Evolutionary conservation across 92 coral and sea anemone species (phyloP).

Genomic region (Desmophyllum pertusum): DNA sequence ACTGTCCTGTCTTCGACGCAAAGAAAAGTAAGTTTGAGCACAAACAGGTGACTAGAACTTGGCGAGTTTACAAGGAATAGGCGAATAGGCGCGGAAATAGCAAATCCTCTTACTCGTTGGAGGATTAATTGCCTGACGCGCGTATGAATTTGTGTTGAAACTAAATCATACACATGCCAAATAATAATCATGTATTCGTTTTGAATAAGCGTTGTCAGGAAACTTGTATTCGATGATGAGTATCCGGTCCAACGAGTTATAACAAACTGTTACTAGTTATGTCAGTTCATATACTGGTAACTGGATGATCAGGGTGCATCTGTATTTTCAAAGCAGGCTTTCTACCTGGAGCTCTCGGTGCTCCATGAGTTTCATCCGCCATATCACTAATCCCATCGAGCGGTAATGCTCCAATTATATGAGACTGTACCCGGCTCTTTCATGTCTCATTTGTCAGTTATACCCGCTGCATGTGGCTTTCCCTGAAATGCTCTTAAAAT

Average conservation of each 20-base stretch:
- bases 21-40: conserved; percentile 21
- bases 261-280: conserved; percentile 3
- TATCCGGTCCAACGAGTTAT: not conserved
- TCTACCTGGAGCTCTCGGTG: not conserved
- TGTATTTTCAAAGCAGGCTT: not conserved
- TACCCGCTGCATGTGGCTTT: not conserved
- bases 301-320: not conserved
- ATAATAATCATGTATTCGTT: not conserved
- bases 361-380: not conserved
- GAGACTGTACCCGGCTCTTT: too few species aligned
- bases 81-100: not conserved
- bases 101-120: conserved; percentile 21
- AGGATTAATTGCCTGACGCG: not conserved
- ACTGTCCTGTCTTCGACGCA: not conserved
- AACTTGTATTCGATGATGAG: conserved; percentile 14
- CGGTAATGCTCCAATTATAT: not conserved
- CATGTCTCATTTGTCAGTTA: not conserved
- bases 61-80: not conserved
- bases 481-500: not conserved
- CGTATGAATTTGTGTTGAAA: conserved; percentile 22
- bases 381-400: not conserved
- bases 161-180: conserved; percentile 1
- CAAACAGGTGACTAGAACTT: not conserved
- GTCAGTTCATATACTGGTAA: not conserved
- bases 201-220: conserved; percentile 14